Percentiles rank a stretch among this genome's conserved stretches.
Conservation (phyloP, 2,113 vertebrate species). For the Lophotis ruficrista region DNA sequence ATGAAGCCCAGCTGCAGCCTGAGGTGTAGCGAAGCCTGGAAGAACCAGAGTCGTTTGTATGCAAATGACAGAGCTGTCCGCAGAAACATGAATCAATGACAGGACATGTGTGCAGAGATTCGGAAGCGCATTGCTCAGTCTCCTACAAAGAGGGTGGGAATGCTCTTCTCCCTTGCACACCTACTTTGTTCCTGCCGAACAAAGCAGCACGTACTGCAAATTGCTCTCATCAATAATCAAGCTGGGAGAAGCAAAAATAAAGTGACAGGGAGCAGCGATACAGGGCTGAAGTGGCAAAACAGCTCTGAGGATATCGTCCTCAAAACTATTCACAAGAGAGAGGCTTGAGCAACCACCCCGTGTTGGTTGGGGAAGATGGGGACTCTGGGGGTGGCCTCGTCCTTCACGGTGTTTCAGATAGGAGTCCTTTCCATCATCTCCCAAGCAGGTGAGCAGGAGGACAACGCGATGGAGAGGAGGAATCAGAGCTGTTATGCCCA, state of each 20-base stretch:
- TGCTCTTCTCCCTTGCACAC: not conserved
- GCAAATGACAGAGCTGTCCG: not conserved
- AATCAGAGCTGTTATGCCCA: not conserved
- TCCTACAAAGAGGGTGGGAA: not conserved
- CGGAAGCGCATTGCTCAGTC: not conserved
- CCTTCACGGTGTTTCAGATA: not conserved
- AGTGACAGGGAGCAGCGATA: not conserved
- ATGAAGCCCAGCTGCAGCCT: not conserved
- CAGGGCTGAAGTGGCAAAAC: not conserved
- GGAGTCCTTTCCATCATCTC: not conserved
- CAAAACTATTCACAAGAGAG: not conserved
- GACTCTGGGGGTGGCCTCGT: not conserved
- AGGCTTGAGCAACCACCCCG: not conserved
- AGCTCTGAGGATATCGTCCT: not conserved
- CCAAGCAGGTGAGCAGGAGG: not conserved
- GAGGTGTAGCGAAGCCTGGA: not conserved
- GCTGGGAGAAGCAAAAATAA: not conserved
- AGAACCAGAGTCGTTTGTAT: not conserved
- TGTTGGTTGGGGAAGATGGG: not conserved
- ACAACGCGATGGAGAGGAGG: not conserved
- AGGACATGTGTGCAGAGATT: not conserved
- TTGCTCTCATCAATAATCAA: constrained; percentile 37
- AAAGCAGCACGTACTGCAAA: not conserved
- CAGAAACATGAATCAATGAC: not conserved
- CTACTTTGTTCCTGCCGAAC: not conserved